These are phyloP conservation scores for Ceraclea dissimilis DNA, from an alignment of 2,888 invertebrate genomes.

Conservation along the genomic window DNA sequence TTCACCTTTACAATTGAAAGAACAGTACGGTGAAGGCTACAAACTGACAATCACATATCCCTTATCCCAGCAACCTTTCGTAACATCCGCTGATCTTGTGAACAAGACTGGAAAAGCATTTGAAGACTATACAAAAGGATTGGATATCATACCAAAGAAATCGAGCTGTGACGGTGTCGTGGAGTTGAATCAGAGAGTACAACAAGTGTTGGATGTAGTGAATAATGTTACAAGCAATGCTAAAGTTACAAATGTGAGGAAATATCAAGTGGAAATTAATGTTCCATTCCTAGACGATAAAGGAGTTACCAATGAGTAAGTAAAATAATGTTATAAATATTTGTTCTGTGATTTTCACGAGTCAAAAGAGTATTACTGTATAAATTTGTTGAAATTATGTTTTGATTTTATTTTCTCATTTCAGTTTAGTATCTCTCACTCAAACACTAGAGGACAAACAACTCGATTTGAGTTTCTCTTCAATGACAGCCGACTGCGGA, in stretches of 20 bases:
- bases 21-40: slow-evolving; percentile 50
- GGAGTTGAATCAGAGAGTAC: slow-evolving; percentile 34
- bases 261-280: slow-evolving; percentile 38
- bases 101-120: slow-evolving; percentile 5
- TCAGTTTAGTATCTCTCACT: slow-evolving; percentile 43
- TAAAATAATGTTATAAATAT: slow-evolving; percentile 23
- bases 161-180: slow-evolving; percentile 25
- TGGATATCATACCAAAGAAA: slow-evolving; percentile 1
- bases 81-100: background rate
- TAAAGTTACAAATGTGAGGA: slow-evolving; percentile 36
- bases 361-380: too few species aligned
- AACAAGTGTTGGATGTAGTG: slow-evolving; percentile 38
- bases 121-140: slow-evolving; percentile 1
- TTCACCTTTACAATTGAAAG: slow-evolving; percentile 49
- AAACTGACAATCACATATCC: slow-evolving; percentile 43
- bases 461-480: slow-evolving; percentile 38
- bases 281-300: slow-evolving; percentile 47
- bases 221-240: slow-evolving; percentile 42
- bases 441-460: slow-evolving; percentile 43
- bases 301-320: slow-evolving; percentile 48
- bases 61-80: slow-evolving; percentile 1
- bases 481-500: slow-evolving; percentile 52
- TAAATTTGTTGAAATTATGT: too few species aligned
- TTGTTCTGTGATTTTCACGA: too few species aligned
- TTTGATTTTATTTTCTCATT: slow-evolving; percentile 18